Evolutionary conservation across 1,140 invertebrate species (phyloP).

Genomic region (Trichoplusia ni): DNA sequence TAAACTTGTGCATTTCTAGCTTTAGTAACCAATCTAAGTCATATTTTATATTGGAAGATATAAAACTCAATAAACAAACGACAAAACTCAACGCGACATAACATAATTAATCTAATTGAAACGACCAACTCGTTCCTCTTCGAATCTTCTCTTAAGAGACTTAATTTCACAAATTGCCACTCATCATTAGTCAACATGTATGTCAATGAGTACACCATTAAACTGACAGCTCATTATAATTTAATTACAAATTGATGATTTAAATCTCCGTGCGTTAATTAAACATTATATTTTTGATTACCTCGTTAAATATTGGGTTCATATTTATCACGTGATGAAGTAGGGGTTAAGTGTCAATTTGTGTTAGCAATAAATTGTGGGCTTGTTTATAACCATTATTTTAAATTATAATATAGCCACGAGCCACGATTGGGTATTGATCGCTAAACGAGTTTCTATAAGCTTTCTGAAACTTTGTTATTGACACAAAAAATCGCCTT

Average conservation of each 20-base stretch:
- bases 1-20: no score
- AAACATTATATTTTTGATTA: slow-evolving; percentile 6
- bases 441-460: no score
- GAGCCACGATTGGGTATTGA: no score
- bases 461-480: no score
- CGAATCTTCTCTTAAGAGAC: slow-evolving; percentile 3
- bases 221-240: slow-evolving; percentile 39
- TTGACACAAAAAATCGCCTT: no score
- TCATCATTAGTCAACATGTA: slow-evolving; percentile 21
- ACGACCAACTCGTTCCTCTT: slow-evolving; percentile 8
- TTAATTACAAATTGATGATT: slow-evolving; percentile 21
- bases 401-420: no score
- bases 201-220: slow-evolving; percentile 19
- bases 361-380: no score
- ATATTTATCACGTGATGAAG: no score
- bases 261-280: slow-evolving; percentile 9
- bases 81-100: not conserved
- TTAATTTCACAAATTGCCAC: slow-evolving; percentile 24
- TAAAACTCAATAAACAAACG: not conserved
- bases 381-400: no score
- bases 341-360: no score
- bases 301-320: not conserved
- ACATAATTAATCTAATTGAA: slow-evolving; percentile 24
- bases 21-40: no score
- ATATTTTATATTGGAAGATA: no score